Evolutionary conservation across 2,113 vertebrate genomes (phyloP).

Genomic region (Malurus elegans): DNA sequence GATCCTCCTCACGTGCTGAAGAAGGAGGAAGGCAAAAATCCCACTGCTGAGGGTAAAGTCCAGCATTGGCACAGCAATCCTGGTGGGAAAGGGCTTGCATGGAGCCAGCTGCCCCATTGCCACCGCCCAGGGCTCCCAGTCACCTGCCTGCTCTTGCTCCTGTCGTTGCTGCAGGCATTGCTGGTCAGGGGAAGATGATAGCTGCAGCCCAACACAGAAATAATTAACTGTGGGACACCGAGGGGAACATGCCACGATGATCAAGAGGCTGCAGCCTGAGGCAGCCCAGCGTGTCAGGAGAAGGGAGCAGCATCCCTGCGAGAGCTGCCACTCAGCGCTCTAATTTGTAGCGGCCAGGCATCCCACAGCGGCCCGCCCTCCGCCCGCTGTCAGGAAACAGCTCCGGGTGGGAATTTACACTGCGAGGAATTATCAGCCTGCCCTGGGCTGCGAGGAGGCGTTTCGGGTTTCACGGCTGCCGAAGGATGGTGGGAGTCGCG

Average conservation of each 20-base stretch:
- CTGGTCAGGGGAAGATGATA: background rate
- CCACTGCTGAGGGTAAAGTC: fast-evolving
- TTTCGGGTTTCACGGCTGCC: background rate
- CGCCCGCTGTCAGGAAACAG: background rate
- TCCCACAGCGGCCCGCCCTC: background rate
- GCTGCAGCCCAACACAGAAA: background rate
- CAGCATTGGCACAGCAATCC: fast-evolving
- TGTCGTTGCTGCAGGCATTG: background rate
- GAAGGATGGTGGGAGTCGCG: background rate
- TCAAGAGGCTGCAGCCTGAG: constrained; percentile 14
- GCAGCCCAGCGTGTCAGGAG: background rate
- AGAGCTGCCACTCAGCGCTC: background rate
- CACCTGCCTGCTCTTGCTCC: background rate
- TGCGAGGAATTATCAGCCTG: background rate
- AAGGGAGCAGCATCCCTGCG: background rate
- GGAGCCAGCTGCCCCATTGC: background rate
- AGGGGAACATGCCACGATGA: background rate
- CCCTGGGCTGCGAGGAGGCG: background rate
- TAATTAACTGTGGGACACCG: background rate
- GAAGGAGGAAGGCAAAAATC: background rate
- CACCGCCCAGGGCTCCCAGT: background rate
- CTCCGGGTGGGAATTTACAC: constrained; percentile 1
- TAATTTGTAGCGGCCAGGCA: background rate
- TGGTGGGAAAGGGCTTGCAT: background rate
- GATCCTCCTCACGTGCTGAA: background rate